Evolutionary conservation across 2,888 invertebrate species (phyloP).

Genomic region (Papilio gigon): DNA sequence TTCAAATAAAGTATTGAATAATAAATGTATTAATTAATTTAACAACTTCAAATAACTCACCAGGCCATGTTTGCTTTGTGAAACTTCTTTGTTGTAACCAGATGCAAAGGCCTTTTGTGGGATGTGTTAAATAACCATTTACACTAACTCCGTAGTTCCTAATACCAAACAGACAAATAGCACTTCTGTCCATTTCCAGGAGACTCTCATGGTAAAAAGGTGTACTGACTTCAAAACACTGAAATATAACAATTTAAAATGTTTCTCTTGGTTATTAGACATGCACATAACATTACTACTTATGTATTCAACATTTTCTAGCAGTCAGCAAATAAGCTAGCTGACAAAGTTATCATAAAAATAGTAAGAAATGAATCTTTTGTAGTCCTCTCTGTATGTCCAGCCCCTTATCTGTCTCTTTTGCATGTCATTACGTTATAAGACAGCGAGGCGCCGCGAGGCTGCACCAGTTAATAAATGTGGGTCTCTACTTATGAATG

Average conservation of each 20-base stretch:
- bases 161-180: slow-evolving; percentile 96
- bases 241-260: slow-evolving; percentile 51
- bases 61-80: slow-evolving; percentile 97
- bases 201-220: slow-evolving; percentile 80
- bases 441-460: no score
- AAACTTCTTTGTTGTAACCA: slow-evolving; percentile 96
- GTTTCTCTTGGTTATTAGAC: not conserved
- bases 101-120: slow-evolving; percentile 91
- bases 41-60: slow-evolving; percentile 61
- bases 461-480: not conserved
- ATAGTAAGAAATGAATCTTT: no score
- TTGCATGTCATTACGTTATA: no score
- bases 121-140: slow-evolving; percentile 94
- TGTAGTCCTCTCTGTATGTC: no score
- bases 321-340: no score
- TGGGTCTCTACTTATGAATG: not conserved
- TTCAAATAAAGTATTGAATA: not conserved
- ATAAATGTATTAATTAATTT: not conserved
- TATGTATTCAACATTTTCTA: no score
- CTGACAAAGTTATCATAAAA: no score
- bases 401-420: no score
- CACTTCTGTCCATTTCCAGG: slow-evolving; percentile 94
- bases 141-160: slow-evolving; percentile 97
- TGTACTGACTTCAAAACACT: slow-evolving; percentile 95
- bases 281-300: no score